These are phyloP conservation scores for Dexiosoma caninum DNA, from an alignment of 2,888 invertebrate genomes.

Conservation along the genomic window DNA sequence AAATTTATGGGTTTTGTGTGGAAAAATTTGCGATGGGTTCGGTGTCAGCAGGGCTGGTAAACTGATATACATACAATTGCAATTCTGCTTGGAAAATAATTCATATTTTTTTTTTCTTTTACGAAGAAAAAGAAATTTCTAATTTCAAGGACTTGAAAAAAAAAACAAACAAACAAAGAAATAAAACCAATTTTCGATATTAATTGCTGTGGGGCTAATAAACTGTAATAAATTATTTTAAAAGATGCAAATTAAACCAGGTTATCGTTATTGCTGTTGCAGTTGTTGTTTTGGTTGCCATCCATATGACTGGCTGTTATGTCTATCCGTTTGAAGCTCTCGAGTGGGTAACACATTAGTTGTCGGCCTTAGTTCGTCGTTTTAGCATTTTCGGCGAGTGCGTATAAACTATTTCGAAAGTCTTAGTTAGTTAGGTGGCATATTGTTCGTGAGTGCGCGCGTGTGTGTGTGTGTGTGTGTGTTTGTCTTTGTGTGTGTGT, in stretches of 20 bases:
- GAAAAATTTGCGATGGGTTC: neutral
- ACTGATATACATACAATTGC: too few relatives aligned
- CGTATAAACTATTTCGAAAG: conserved; percentile 57
- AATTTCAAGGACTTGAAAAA: neutral
- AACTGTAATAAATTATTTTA: neutral
- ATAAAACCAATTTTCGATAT: neutral
- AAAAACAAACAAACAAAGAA: too few relatives aligned
- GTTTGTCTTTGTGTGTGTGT: neutral
- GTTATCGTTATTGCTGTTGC: neutral
- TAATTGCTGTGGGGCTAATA: neutral
- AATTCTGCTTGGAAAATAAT: too few relatives aligned
- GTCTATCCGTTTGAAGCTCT: conserved; percentile 1
- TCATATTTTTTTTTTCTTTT: too few relatives aligned
- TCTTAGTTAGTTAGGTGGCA: conserved; percentile 42
- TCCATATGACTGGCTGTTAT: neutral
- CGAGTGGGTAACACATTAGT: conserved; percentile 40
- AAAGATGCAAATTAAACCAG: neutral
- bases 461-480: too few relatives aligned
- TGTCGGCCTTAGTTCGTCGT: conserved; percentile 32
- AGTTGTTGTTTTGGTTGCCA: neutral
- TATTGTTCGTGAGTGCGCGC: neutral
- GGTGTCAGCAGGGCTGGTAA: neutral
- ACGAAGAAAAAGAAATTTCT: too few relatives aligned
- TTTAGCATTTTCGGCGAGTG: conserved; percentile 57
- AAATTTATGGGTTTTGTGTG: neutral